Evolutionary conservation across 2,888 invertebrate species (phyloP).

Genomic region (Crepidodera aurea): DNA sequence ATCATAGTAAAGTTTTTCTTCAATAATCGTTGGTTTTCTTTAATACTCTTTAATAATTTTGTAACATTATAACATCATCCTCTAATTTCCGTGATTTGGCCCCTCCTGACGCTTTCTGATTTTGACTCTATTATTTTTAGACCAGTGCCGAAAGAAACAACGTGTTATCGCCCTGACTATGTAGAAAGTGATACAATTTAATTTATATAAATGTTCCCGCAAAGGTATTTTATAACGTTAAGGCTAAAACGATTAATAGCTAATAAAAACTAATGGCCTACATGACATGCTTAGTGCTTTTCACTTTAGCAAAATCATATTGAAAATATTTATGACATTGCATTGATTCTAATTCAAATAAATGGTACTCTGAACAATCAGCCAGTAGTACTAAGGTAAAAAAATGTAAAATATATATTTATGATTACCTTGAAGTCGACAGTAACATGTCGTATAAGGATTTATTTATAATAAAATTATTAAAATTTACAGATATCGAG

Average conservation of each 20-base stretch:
- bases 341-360: not conserved
- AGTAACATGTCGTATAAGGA: constrained; percentile 1
- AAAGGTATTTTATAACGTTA: constrained; percentile 22
- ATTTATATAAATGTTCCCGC: constrained; percentile 20
- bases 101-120: too few relatives aligned
- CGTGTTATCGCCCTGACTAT: too few relatives aligned
- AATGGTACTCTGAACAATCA: not conserved
- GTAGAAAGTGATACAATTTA: constrained; percentile 18
- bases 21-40: too few relatives aligned
- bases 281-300: constrained; percentile 27
- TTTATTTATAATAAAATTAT: too few relatives aligned
- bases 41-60: too few relatives aligned
- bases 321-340: not conserved
- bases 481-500: too few relatives aligned
- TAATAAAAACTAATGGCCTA: constrained; percentile 27
- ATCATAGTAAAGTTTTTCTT: too few relatives aligned
- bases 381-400: not conserved
- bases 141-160: too few relatives aligned
- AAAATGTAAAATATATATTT: constrained; percentile 2
- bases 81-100: too few relatives aligned
- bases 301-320: constrained; percentile 6
- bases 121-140: too few relatives aligned
- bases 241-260: constrained; percentile 33
- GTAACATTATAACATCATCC: too few relatives aligned
- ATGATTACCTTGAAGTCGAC: constrained; percentile 11